phyloP scores from a whole-genome alignment of 2,797 vertebrate species.

The Jordanella pulchra region DNA sequence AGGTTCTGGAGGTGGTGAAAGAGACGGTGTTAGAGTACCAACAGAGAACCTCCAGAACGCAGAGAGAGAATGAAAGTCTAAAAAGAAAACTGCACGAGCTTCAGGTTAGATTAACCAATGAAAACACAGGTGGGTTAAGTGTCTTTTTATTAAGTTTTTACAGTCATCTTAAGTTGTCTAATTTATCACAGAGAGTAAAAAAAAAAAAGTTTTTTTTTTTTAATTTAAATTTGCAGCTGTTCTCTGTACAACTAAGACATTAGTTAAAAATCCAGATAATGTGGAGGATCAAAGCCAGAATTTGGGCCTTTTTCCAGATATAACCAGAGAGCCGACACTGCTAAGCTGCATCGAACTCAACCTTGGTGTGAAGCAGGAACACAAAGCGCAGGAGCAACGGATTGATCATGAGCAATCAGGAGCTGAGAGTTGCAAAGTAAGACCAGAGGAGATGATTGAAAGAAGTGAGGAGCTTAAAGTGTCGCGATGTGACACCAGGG shows the following conservation, averaged over 20 bases:
- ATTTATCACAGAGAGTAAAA: neutral
- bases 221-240: constrained; percentile 27
- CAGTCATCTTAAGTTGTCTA: neutral
- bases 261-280: constrained; percentile 25
- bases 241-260: neutral
- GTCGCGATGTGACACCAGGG: constrained; percentile 12
- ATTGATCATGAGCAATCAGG: constrained; percentile 3
- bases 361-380: constrained; percentile 32
- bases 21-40: constrained; percentile 77
- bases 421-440: constrained; percentile 17
- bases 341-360: constrained; percentile 6
- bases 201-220: neutral
- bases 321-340: constrained; percentile 20
- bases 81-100: constrained; percentile 73
- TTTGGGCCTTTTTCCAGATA: constrained; percentile 7
- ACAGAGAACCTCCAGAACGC: constrained; percentile 74
- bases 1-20: constrained; percentile 77
- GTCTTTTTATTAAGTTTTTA: neutral
- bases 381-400: constrained; percentile 16
- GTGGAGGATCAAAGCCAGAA: constrained; percentile 21
- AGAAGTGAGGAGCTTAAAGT: constrained; percentile 19
- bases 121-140: constrained; percentile 53
- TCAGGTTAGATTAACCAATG: constrained; percentile 58
- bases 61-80: constrained; percentile 76
- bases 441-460: constrained; percentile 21